Evolutionary conservation across 2,113 vertebrate genomes (phyloP), one percentile per base, ranked within the genome.

Genomic region (Hoplias malabaricus): DNA sequence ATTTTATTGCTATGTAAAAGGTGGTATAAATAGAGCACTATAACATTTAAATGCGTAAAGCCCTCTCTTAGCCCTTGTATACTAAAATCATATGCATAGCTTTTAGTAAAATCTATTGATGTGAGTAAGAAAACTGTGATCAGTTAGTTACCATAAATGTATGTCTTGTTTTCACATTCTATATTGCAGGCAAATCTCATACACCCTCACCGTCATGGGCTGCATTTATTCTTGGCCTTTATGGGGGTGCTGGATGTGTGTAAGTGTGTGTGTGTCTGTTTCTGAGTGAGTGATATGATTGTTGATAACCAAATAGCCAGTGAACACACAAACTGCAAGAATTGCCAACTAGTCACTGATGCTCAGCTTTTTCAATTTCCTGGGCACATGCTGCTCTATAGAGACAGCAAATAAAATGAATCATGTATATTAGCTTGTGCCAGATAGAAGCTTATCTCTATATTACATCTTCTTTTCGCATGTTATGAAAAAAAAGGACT

Each of bases 321-420:
- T 27, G 36, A 77, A 54, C 56, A 77, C 54, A 77, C 40, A 69
- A 40, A 57, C 38, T 16, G 11, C 50, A n/a, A 33, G 36, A 57
- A 12, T 57, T n/a, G n/a, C 9, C 1, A 9, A 53, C 29, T 34
- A 34, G 2, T 34, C 57, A 46, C 66, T 1, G n/a, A n/a, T 6
- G 21, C 53, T 34, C 53, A 50, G 54, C 54, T 62, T 69, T 31
- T 61, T 25, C 56, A 69, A 77, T 77, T 77, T 77, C 75, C 75
- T 77, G 75, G 33, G 46, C 29, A 31, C 16, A n/a, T 46, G 25
- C 27, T 14, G 31, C 23, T 57, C 63, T 19, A 38, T 59, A 68
- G 50, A 56, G 36, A 56, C 27, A 29, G 63, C 56, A 56, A 77
- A 68, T 56, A 57, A 40, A 67, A 19, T 12, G 19, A 66, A 33